Conservation (phyloP, 2,797 vertebrate species). For the Coregonus suidteri region DNA sequence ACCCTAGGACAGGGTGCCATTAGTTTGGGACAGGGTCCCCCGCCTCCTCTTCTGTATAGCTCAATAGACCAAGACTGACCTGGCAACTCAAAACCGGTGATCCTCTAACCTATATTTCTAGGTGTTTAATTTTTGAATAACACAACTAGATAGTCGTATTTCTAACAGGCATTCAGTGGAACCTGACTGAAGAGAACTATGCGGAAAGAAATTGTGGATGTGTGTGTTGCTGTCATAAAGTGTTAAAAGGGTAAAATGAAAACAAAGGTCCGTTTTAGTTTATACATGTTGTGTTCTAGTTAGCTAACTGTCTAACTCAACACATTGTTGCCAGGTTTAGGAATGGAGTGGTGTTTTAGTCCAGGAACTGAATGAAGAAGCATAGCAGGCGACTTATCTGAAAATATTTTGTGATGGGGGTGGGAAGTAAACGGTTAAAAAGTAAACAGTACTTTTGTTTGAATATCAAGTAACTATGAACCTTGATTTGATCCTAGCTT, state of each 20-base stretch:
- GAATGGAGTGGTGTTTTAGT: slow-evolving; percentile 9
- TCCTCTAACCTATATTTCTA: background rate
- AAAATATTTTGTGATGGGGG: background rate
- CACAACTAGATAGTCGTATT: background rate
- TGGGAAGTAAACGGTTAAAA: background rate
- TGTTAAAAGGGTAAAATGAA: slow-evolving; percentile 6
- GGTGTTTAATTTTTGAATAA: background rate
- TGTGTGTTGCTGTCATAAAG: slow-evolving; percentile 19
- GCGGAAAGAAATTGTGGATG: background rate
- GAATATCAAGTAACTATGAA: slow-evolving; percentile 30
- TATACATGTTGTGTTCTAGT: slow-evolving; percentile 17
- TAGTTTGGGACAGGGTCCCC: slow-evolving; percentile 26
- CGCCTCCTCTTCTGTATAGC: slow-evolving; percentile 30
- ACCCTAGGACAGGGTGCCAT: slow-evolving; percentile 19
- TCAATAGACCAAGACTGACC: slow-evolving; percentile 44
- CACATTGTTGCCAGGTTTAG: slow-evolving; percentile 10
- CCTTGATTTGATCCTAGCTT: slow-evolving; percentile 22
- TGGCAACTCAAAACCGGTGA: slow-evolving; percentile 17
- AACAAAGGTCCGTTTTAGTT: background rate
- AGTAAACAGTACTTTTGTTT: slow-evolving; percentile 23
- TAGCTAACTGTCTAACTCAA: slow-evolving; percentile 2
- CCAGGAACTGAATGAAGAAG: slow-evolving; percentile 3
- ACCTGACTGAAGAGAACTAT: background rate
- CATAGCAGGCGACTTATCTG: slow-evolving; percentile 3
- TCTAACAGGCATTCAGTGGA: background rate